Base-by-base conservation (phyloP, 1,140 invertebrate genomes). In the Drosophila nannoptera region DNA sequence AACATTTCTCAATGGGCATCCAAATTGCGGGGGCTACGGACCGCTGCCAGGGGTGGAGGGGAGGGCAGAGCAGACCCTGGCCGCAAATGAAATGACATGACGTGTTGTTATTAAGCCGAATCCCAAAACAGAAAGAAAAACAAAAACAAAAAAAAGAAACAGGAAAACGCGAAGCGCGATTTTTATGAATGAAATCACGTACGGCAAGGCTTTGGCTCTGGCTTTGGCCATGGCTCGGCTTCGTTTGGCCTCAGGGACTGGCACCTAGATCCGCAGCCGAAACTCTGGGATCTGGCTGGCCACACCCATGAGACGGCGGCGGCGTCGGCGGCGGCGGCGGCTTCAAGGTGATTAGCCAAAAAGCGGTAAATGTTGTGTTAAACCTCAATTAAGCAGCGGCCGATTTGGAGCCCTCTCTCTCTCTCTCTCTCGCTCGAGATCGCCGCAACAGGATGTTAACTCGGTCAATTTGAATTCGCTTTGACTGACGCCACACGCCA, bases 321-420 rank as follows among this genome's bases (percentile, higher is more conserved):
- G 61, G n/a, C 46, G 35, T 4, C 50, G 31, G 5, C 54, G 63
- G 29, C 60, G 65, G 43, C 76, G 71, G 67, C 69, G 70, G 68
- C 76, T 69, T 81, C 78, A 81, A 83, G 78, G 77, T 77, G 78
- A 83, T 83, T 83, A 83, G 77, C 78, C 22, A 75, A 83, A 83
- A 83, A 83, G 78, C 78, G 78, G 78, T 83, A 83, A 83, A 83
- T 83, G 78, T 83, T 83, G 78, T 83, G 78, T 81, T 83, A 83
- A 81, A 81, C 78, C 77, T 83, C 78, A 83, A 83, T 83, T 83
- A 81, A 83, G 78, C 67, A 33, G 36, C 49, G 61, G 50, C 43
- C 12, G 43, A 53, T 49, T 49, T 56, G 42, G 63, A 67, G 29
- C 14, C 3, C 22, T 22, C 22, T 22, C 22, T 22, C 22, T 22